Evolutionary conservation across 2,113 vertebrate genomes (phyloP).

Genomic region (Anolis sagrei): DNA sequence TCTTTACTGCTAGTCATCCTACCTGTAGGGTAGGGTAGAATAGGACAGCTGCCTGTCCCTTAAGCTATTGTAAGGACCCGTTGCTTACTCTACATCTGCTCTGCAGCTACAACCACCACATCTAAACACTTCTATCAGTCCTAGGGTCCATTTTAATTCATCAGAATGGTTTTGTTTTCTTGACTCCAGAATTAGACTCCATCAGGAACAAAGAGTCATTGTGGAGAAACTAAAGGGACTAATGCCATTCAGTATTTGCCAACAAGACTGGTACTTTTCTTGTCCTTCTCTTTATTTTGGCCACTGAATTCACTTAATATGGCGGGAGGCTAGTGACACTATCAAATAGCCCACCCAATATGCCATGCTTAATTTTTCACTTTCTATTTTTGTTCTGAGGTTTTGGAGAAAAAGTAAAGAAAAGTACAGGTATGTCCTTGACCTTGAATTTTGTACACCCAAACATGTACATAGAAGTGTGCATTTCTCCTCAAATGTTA

Average conservation of each 20-base stretch:
- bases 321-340: neutral
- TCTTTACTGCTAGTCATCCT: neutral
- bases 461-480: too few species aligned
- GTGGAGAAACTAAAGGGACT: neutral
- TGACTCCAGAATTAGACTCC: too few species aligned
- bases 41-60: neutral
- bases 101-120: neutral
- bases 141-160: neutral
- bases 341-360: neutral
- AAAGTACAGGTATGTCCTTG: slow-evolving; percentile 57
- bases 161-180: too few species aligned
- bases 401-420: neutral
- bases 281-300: neutral
- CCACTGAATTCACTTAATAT: neutral
- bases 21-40: neutral
- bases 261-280: neutral
- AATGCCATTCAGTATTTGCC: neutral
- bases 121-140: neutral
- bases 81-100: neutral
- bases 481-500: slow-evolving; percentile 51
- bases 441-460: too few species aligned
- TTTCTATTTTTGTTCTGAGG: neutral
- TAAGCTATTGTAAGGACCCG: neutral
- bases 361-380: neutral
- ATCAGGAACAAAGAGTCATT: neutral